A percentile compares a stretch with the other conserved stretches of the same genome.
Conservation (phyloP, 2,797 vertebrate genomes). For the Alcedo atthis region DNA sequence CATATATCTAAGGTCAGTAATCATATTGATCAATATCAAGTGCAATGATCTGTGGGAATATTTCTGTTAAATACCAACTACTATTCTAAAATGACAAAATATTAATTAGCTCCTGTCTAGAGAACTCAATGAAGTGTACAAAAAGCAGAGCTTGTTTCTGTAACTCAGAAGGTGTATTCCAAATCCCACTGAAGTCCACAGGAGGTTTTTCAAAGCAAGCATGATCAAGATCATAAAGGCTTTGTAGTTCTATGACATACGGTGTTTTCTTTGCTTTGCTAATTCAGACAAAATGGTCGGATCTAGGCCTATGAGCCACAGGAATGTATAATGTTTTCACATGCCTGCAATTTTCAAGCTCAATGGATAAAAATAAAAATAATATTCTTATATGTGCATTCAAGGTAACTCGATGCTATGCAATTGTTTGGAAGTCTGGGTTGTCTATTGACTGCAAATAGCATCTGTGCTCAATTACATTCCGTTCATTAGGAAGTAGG, state of each 20-base stretch:
- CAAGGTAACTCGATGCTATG: background rate
- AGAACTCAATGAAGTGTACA: background rate
- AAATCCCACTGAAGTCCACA: background rate
- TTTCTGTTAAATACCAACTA: slow-evolving; percentile 6
- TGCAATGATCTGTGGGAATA: background rate
- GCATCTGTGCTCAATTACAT: background rate
- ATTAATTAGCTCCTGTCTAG: background rate
- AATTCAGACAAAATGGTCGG: background rate
- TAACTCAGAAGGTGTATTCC: background rate
- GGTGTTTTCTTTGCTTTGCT: background rate
- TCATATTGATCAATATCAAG: background rate
- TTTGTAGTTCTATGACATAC: background rate
- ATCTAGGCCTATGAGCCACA: background rate
- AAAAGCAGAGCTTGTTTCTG: background rate
- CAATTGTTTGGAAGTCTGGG: background rate
- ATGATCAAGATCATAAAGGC: background rate
- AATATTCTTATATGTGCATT: background rate
- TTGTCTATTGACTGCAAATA: background rate
- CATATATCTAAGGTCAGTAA: slow-evolving; percentile 12
- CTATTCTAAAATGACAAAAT: slow-evolving; percentile 16
- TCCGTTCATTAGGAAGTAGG: background rate
- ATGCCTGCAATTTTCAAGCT: background rate
- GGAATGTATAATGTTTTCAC: accelerated
- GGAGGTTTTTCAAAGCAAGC: background rate
- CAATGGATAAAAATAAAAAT: background rate